These are phyloP conservation scores for Pseudachorutes palmiensis DNA, from an alignment of 1,140 invertebrate species.

Conservation along the genomic window DNA sequence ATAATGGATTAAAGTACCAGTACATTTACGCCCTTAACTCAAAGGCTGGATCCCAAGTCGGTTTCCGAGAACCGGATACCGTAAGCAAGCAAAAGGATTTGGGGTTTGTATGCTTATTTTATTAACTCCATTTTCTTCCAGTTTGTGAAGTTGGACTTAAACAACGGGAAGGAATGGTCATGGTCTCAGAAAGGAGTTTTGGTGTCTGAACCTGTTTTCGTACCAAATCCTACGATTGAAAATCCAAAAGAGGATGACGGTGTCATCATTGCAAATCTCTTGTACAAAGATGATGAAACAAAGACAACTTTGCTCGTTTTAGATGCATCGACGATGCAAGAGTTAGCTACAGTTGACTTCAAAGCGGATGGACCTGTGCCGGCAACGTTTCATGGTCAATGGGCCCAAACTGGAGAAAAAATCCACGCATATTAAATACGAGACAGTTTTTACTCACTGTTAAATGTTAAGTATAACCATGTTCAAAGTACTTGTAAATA, in stretches of 20 bases:
- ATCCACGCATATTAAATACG: not conserved
- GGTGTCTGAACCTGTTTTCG: constrained; percentile 23
- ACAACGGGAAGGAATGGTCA: not conserved
- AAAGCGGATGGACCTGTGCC: constrained; percentile 38
- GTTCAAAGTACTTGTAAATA: no score
- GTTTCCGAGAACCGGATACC: not conserved
- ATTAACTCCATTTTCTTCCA: not conserved
- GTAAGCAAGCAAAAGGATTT: not conserved
- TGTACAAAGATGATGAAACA: constrained; percentile 36
- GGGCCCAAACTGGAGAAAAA: constrained; percentile 4
- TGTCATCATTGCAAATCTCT: constrained; percentile 40
- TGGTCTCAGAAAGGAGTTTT: not conserved
- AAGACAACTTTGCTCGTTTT: constrained; percentile 40
- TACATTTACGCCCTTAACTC: constrained; percentile 40
- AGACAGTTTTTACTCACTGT: no score
- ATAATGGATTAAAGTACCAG: constrained; percentile 42
- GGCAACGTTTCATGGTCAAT: constrained; percentile 39
- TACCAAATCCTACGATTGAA: constrained; percentile 17
- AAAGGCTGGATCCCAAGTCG: not conserved
- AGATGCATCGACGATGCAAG: constrained; percentile 40
- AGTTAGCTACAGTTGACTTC: constrained; percentile 39
- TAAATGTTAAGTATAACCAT: no score
- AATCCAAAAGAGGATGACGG: constrained; percentile 42
- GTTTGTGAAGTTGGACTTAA: constrained; percentile 16
- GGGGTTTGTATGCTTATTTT: not conserved